Evolutionary conservation across 2,797 vertebrate genomes (phyloP).

Genomic region (Aulostomus chinensis): DNA sequence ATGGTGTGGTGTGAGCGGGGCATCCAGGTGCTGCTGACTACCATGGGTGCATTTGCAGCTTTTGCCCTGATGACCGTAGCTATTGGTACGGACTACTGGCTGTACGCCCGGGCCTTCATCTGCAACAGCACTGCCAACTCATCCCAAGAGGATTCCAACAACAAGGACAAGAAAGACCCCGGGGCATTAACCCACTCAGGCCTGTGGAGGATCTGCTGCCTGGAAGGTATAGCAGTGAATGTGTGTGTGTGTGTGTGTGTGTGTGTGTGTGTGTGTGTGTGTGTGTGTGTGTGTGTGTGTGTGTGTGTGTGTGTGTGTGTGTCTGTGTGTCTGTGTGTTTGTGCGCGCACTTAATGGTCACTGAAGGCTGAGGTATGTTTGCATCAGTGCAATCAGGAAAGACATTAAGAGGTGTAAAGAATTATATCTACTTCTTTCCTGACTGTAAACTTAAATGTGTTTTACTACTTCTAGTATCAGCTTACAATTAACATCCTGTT

Average conservation of each 20-base stretch:
- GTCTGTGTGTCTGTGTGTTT: too few species aligned
- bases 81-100: conserved; percentile 94
- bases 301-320: too few species aligned
- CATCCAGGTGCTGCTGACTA: conserved; percentile 90
- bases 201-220: conserved; percentile 94
- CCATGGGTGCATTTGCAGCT: conserved; percentile 90
- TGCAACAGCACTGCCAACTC: conserved; percentile 93
- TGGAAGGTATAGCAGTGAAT: conserved; percentile 81
- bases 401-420: too few species aligned
- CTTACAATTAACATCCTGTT: too few species aligned
- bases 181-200: conserved; percentile 92
- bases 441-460: too few species aligned
- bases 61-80: conserved; percentile 94
- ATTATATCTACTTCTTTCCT: too few species aligned
- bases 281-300: conserved; percentile 4
- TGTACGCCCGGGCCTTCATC: conserved; percentile 91
- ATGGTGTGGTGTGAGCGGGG: conserved; percentile 91
- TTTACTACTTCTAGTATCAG: too few species aligned
- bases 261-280: neutral
- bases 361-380: too few species aligned
- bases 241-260: neutral
- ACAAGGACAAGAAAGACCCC: conserved; percentile 88
- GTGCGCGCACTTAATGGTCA: too few species aligned
- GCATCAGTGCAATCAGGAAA: too few species aligned
- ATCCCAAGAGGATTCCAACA: conserved; percentile 81